Evolutionary conservation across 2,113 vertebrate species (phyloP), one percentile per base, ranked within the genome.

Genomic region (Otolemur garnettii): DNA sequence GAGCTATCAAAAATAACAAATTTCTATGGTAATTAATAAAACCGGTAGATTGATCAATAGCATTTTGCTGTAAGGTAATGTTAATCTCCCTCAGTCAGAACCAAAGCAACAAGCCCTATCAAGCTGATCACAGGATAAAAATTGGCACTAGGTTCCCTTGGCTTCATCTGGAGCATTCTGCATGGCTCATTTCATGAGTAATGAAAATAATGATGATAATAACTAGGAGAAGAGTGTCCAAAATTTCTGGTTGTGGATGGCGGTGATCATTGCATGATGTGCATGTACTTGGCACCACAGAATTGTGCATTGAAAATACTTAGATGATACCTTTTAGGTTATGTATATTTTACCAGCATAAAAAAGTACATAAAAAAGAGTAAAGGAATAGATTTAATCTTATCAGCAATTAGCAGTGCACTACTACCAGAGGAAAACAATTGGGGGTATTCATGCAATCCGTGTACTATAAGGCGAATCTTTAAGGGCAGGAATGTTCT

Each of bases 101-200:
- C 62, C 57, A 80, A 91, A 93, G 79, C 26, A 95, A 35, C 19
- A 90, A 91, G 24, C 12, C 60, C 59, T 96, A 96, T 89, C 71
- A 72, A 83, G 86, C 28, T 93, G 83, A 68, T 94, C 35, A 77
- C 45, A 84, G 42, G 35, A 78, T 33, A 81, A 38, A 90, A 77
- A 87, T 22, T 83, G 79, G 28, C 82, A 68, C 19, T 71, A 53
- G 1, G 4, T 59, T 75, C 24, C 68, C 68, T 89, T 72, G 59
- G 89, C 50, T 80, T 97, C 95, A 62, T 53, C 24, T 89, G 53
- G 68, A 96, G 30, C 18, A 30, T 83, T 55, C 12, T 71, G 2
- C 50, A 80, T 4, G 38, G 35, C 91, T 97, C 91, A 96, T 96
- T 97, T 96, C 91, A 84, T 72, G 88, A 97, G 75, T 89, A 93